These are phyloP conservation scores for Acleris laterana DNA, from an alignment of 2,888 invertebrate species.

Conservation along the genomic window DNA sequence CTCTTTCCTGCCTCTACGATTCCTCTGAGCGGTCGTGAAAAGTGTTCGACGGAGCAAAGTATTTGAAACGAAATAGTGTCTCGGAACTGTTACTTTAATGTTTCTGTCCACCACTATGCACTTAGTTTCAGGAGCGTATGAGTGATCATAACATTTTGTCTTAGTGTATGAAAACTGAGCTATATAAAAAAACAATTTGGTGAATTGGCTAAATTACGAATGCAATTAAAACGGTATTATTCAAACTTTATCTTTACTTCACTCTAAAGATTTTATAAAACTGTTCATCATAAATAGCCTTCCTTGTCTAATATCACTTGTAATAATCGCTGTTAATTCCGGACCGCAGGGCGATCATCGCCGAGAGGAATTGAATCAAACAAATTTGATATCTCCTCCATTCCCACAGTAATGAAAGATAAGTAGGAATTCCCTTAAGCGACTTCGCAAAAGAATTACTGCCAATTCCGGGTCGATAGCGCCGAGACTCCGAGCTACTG, in stretches of 20 bases:
- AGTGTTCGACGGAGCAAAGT: constrained; percentile 24
- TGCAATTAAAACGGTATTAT: too few relatives aligned
- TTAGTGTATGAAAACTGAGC: too few relatives aligned
- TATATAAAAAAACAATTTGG: too few relatives aligned
- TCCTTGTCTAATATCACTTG: neutral
- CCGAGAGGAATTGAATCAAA: constrained; percentile 30
- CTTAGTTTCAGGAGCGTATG: too few relatives aligned
- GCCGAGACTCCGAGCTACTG: constrained; percentile 46
- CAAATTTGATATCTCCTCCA: constrained; percentile 38
- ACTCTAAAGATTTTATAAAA: neutral
- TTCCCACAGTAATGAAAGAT: constrained; percentile 46
- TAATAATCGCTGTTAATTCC: constrained; percentile 8
- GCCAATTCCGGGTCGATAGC: constrained; percentile 42
- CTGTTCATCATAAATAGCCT: neutral
- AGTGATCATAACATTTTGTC: too few relatives aligned
- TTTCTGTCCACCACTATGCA: too few relatives aligned
- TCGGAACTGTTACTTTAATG: constrained; percentile 4
- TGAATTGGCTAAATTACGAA: too few relatives aligned
- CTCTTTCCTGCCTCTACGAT: constrained; percentile 41
- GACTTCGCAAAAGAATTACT: constrained; percentile 45
- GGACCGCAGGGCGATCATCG: constrained; percentile 32
- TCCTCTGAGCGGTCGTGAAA: constrained; percentile 46
- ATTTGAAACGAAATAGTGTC: constrained; percentile 24
- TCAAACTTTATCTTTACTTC: too few relatives aligned
- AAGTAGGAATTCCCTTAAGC: constrained; percentile 46